Evolutionary conservation across 1,140 invertebrate genomes (phyloP).

Genomic region (Pseudomyrmex cubaensis): DNA sequence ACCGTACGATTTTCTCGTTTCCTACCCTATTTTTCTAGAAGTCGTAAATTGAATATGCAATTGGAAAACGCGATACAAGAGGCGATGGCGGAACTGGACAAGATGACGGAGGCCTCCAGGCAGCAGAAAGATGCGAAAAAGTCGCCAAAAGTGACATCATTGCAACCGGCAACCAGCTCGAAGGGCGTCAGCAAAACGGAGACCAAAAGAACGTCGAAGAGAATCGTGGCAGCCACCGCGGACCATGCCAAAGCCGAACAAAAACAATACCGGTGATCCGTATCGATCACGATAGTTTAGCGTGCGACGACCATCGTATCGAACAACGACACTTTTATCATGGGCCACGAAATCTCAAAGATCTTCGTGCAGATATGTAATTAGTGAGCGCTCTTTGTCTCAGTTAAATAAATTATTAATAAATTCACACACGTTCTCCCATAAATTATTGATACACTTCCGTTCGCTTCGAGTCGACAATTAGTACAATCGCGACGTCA

Average conservation of each 20-base stretch:
- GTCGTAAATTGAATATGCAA: conserved; percentile 95
- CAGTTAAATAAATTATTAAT: conserved; percentile 52
- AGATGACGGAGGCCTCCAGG: conserved; percentile 71
- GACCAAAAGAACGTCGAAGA: conserved; percentile 77
- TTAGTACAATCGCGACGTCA: not conserved
- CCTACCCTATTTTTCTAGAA: conserved; percentile 86
- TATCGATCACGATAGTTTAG: conserved; percentile 6
- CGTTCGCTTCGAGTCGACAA: not conserved
- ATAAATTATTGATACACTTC: conserved; percentile 41
- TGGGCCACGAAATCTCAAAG: conserved; percentile 1
- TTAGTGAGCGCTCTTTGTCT: conserved; percentile 16
- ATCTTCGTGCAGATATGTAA: conserved; percentile 48
- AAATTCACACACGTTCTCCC: conserved; percentile 27
- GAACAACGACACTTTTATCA: not conserved
- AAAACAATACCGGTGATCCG: conserved; percentile 75
- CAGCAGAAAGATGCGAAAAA: conserved; percentile 60
- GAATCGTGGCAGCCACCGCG: conserved; percentile 60
- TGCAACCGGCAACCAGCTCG: conserved; percentile 52
- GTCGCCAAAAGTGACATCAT: conserved; percentile 42
- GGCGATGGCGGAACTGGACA: conserved; percentile 92
- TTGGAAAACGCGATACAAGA: conserved; percentile 96
- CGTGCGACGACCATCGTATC: not conserved
- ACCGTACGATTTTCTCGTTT: conserved; percentile 68
- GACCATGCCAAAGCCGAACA: conserved; percentile 68
- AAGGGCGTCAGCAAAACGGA: conserved; percentile 66